Evolutionary conservation across 1,140 invertebrate species (phyloP), one percentile per base, ranked within the genome.

Genomic region (Antheraea mylitta): DNA sequence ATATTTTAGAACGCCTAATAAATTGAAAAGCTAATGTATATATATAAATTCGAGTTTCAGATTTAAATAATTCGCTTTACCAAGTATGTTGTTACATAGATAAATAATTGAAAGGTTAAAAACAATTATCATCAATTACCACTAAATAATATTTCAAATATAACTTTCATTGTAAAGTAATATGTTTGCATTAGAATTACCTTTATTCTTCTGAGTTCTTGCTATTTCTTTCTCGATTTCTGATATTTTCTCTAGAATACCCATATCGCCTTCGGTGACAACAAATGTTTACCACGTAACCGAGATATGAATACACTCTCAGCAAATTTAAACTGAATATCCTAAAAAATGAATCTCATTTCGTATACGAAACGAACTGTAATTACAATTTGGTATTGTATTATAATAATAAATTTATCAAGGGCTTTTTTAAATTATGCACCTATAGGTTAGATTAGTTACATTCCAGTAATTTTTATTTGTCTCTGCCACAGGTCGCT

Each of bases 201-300:
- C 98, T 97, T 99, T 99, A 93, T 99, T 99, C 93, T 99, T 99
- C 91, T 99, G 99, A 30, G 99, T 99, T 78, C 98, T 93, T 7
- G 98, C 96, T 65, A 99, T 99, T 96, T 99, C 99, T 80, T 96
- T 96, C 90, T 99, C 98, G 69, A 99, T 99, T 94, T 99, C 98
- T 0, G 97, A 96, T 90, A 99, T 99, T 94, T 99, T 99, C 84
- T 99, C 98, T 77, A 99, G 93, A 87, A 99, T 99, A 75, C 98
- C 98, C 98, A 99, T 99, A 69, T 75, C 58, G 72, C 48, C 16
- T 16, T 53, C 22, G 62, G 58, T 68, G 61, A 73, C 68, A 75
- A 72, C 64, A 68, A 66, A 72, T 72, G 58, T 66, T 11, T 69
- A 76, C 70, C 71, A 76, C 64, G 72, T 69, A 74, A 67, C 53